A percentile compares a stretch with the other conserved stretches of the same genome.
These are phyloP conservation scores for Chlorocebus sabaeus DNA, from an alignment of 2,113 vertebrate species.

Conservation along the genomic window DNA sequence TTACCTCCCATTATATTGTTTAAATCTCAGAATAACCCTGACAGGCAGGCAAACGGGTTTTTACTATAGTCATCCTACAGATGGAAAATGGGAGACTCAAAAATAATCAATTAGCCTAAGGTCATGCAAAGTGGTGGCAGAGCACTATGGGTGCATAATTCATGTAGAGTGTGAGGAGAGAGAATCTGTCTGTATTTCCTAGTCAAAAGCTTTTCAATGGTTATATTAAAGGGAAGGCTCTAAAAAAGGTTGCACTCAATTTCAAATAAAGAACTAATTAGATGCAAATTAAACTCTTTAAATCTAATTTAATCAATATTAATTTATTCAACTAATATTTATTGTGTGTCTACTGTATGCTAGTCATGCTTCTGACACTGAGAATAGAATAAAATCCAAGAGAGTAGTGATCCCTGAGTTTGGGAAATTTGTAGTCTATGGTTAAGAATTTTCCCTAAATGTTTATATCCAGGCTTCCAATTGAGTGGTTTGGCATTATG, in stretches of 20 bases:
- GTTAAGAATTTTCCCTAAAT: background rate
- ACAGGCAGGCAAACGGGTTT: background rate
- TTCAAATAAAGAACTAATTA: constrained; percentile 33
- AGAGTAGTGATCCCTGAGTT: background rate
- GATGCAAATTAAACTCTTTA: constrained; percentile 4
- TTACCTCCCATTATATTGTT: constrained; percentile 34
- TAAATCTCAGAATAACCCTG: constrained; percentile 17
- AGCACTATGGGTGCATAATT: background rate
- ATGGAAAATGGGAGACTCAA: constrained; percentile 21
- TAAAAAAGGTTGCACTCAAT: background rate
- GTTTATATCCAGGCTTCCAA: background rate
- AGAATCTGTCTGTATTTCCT: background rate
- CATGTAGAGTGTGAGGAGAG: background rate
- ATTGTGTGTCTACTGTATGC: background rate
- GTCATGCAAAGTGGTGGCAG: background rate
- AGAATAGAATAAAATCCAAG: background rate
- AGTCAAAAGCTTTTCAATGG: background rate
- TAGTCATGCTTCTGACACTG: background rate
- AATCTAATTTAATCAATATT: background rate
- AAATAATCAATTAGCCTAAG: background rate
- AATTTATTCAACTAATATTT: constrained; percentile 38
- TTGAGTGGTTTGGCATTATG: background rate
- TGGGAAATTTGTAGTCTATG: background rate
- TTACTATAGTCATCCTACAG: background rate
- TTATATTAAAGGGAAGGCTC: background rate